Percentiles rank a stretch among this genome's conserved stretches.
Evolutionary conservation across 2,797 vertebrate species (phyloP).

Genomic region (Anas bernieri): DNA sequence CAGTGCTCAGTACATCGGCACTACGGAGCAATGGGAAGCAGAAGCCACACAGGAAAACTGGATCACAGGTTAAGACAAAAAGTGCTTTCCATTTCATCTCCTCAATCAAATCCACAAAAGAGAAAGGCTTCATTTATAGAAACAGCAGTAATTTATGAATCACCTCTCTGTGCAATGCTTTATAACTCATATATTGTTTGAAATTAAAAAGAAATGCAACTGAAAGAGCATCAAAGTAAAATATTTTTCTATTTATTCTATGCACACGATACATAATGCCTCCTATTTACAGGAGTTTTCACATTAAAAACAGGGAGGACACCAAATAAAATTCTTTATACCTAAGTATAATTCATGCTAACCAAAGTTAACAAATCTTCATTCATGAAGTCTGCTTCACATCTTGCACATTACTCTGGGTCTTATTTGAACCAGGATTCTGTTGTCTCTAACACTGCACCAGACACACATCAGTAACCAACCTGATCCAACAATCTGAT

Average conservation of each 20-base stretch:
- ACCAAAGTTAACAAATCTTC: neutral
- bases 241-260: neutral
- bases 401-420: neutral
- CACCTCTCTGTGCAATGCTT: neutral
- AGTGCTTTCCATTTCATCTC: neutral
- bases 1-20: neutral
- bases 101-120: neutral
- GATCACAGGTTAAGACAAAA: neutral
- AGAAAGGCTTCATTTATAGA: neutral
- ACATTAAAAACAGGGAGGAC: neutral
- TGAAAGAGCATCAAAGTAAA: neutral
- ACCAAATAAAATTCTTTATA: neutral
- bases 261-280: neutral
- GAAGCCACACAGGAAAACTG: neutral
- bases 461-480: conserved; percentile 5
- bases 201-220: neutral
- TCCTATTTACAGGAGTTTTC: neutral
- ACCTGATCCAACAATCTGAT: neutral
- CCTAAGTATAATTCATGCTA: neutral
- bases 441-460: neutral
- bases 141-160: neutral
- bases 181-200: neutral
- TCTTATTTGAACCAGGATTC: neutral
- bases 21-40: neutral
- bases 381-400: neutral